Evolutionary conservation across 2,888 invertebrate genomes (phyloP).

Genomic region (Macropis europaea): DNA sequence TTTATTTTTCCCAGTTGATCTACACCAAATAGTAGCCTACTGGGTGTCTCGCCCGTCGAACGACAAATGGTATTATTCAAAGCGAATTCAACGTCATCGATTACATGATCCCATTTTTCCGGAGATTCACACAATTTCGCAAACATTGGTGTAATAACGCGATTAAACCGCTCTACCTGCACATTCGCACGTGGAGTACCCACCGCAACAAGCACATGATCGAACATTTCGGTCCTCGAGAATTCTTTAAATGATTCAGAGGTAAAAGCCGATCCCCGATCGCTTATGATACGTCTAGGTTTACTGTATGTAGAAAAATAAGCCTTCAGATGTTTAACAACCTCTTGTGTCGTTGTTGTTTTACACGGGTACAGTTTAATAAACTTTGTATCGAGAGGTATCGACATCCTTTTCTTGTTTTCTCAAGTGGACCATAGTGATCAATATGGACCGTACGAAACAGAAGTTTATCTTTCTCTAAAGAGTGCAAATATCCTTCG

Average conservation of each 20-base stretch:
- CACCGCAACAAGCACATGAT: conserved; percentile 6
- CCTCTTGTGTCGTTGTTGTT: conserved; percentile 1
- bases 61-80: background rate
- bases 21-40: background rate
- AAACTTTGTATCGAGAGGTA: conserved; percentile 9
- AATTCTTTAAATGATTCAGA: background rate
- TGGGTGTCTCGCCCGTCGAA: background rate
- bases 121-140: background rate
- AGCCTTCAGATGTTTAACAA: background rate
- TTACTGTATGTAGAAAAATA: conserved; percentile 20
- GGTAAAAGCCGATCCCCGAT: conserved; percentile 4
- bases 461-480: conserved; percentile 2
- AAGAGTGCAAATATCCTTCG: conserved; percentile 8
- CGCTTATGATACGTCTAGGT: background rate
- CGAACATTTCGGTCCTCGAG: background rate
- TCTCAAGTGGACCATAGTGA: conserved; percentile 18
- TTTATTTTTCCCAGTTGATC: background rate
- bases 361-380: conserved; percentile 12
- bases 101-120: background rate
- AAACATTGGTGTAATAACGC: background rate
- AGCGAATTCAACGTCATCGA: background rate
- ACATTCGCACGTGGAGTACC: conserved; percentile 11
- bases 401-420: background rate
- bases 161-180: conserved; percentile 3
- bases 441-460: conserved; percentile 8